phyloP scores from a whole-genome alignment of 2,113 vertebrate genomes.

The Sorex araneus region DNA sequence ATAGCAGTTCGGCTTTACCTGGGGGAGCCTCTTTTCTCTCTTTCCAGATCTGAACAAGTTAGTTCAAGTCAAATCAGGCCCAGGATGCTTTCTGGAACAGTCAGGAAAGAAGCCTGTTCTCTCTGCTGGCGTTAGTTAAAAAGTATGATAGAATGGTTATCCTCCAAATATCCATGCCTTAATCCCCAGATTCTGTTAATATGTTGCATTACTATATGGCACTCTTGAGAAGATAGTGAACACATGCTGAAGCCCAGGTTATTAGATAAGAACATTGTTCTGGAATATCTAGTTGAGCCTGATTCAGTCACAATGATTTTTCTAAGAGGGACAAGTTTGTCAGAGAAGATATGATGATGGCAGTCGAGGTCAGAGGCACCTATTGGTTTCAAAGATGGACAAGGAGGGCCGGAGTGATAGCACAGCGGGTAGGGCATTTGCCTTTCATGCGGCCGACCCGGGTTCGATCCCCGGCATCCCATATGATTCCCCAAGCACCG shows the following conservation, averaged over 20 bases:
- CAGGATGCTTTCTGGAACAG: neutral
- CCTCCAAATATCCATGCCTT: too few species aligned
- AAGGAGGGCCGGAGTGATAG: too few species aligned
- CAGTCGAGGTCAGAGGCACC: neutral
- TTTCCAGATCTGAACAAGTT: neutral
- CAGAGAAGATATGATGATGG: neutral
- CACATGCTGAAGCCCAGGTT: neutral
- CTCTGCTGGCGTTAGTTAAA: neutral
- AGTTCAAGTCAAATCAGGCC: neutral
- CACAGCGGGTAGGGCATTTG: too few species aligned
- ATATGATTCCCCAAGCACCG: too few species aligned
- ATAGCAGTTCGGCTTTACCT: slow-evolving; percentile 1
- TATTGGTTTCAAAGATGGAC: neutral
- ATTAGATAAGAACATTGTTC: neutral
- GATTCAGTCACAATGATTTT: neutral
- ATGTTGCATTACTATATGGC: neutral
- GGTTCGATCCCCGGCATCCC: too few species aligned
- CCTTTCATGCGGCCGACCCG: too few species aligned
- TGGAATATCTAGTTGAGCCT: neutral
- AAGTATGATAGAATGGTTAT: neutral
- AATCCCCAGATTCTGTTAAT: neutral
- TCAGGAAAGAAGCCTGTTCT: neutral
- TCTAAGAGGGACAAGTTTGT: neutral
- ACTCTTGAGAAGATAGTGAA: neutral
- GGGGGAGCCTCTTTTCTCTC: neutral